Evolutionary conservation across 2,113 vertebrate genomes (phyloP).

Genomic region (Leucoraja erinaceus): DNA sequence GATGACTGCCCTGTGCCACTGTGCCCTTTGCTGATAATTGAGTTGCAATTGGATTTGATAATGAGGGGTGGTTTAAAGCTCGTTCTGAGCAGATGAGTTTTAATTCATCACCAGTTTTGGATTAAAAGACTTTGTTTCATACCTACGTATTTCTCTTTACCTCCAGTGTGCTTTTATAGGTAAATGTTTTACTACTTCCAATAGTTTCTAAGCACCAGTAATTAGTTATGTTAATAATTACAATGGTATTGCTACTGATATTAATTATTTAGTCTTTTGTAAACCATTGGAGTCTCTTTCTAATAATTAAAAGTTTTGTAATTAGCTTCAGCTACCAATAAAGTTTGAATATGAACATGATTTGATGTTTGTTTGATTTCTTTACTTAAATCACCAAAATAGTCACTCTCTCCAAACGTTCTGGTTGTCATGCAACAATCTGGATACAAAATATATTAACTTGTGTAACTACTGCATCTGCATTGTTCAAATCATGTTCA

Average conservation of each 20-base stretch:
- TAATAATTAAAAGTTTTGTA: conserved; percentile 19
- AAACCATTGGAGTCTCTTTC: neutral
- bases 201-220: neutral
- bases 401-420: neutral
- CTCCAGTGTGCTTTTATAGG: neutral
- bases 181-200: neutral
- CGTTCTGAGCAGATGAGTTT: neutral
- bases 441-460: neutral
- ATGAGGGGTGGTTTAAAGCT: neutral
- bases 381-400: conserved; percentile 6
- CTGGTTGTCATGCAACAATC: neutral
- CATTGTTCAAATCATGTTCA: conserved; percentile 43
- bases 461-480: conserved; percentile 29
- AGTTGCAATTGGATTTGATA: neutral
- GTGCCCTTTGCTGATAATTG: neutral
- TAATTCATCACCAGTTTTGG: neutral
- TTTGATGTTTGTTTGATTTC: conserved; percentile 40
- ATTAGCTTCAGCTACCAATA: conserved; percentile 38
- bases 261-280: conserved; percentile 14
- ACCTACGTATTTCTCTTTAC: neutral
- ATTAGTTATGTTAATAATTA: neutral
- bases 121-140: neutral
- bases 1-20: neutral
- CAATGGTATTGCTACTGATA: neutral
- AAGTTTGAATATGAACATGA: conserved; percentile 42